Evolutionary conservation across 2,888 invertebrate genomes (phyloP).

Genomic region (Rapana venosa): DNA sequence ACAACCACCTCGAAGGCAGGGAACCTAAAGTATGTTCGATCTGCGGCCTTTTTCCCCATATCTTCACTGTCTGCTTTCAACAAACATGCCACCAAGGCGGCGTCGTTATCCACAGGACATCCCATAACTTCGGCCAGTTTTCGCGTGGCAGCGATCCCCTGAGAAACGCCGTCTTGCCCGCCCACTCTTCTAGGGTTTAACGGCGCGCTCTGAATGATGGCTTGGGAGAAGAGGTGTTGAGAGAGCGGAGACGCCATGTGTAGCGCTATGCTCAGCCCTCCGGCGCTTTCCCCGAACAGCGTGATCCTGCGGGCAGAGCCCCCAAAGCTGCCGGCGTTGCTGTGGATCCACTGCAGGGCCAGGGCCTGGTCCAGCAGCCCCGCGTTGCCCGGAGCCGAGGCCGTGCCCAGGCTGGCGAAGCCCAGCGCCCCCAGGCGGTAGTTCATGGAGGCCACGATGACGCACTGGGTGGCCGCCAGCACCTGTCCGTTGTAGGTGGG

Average conservation of each 20-base stretch:
- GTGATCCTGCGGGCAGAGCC: conserved; percentile 66
- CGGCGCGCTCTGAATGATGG: conserved; percentile 64
- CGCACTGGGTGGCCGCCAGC: conserved; percentile 92
- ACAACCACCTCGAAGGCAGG: not conserved
- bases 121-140: conserved; percentile 79
- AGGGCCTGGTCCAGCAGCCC: conserved; percentile 95
- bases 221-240: conserved; percentile 58
- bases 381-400: conserved; percentile 91
- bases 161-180: conserved; percentile 52
- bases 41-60: not conserved
- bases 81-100: not conserved
- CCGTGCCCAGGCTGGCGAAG: conserved; percentile 86
- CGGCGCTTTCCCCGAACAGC: conserved; percentile 68
- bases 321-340: conserved; percentile 84
- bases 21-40: not conserved
- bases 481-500: conserved; percentile 80
- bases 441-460: conserved; percentile 96
- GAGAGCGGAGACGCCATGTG: conserved; percentile 64
- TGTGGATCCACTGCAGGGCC: conserved; percentile 94
- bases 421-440: conserved; percentile 95
- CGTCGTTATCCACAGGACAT: not conserved
- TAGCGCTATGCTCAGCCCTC: conserved; percentile 55
- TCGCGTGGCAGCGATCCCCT: conserved; percentile 83
- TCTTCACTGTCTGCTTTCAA: not conserved
- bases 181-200: conserved; percentile 52